A percentile compares a stretch with the other conserved stretches of the same genome.
phyloP scores from a whole-genome alignment of 37 sponge, comb jelly and placozoan genomes.

The Theonella swinhoei region DNA sequence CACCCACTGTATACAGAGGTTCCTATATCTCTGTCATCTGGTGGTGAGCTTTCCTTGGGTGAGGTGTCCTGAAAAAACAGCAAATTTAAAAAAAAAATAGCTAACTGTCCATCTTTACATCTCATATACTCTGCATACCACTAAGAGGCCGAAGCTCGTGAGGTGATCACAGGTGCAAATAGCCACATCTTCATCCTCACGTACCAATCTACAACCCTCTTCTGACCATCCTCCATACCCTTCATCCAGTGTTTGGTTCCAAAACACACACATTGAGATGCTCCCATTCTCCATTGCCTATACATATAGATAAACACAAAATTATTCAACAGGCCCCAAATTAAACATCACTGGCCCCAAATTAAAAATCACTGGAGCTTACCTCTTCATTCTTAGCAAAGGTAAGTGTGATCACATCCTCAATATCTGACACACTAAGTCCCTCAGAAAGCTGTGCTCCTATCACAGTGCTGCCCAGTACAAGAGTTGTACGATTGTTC shows the following conservation, averaged over 20 bases:
- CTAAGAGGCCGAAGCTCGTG: slow-evolving; percentile 32
- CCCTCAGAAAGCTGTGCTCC: slow-evolving; percentile 32
- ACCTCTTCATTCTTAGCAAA: background rate
- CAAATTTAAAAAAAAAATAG: background rate
- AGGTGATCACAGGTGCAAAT: slow-evolving; percentile 48
- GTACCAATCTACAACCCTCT: slow-evolving; percentile 9
- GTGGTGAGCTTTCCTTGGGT: background rate
- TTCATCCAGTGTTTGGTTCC: too few species aligned
- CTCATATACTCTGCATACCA: too few species aligned
- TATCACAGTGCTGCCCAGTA: slow-evolving; percentile 11
- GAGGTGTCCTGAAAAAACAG: background rate
- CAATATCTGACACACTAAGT: slow-evolving; percentile 1
- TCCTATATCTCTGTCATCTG: background rate
- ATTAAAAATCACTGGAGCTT: slow-evolving; percentile 7
- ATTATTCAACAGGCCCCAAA: too few species aligned
- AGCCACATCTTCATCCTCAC: background rate
- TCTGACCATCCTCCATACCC: background rate
- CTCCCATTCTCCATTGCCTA: too few species aligned
- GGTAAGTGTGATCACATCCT: slow-evolving; percentile 11
- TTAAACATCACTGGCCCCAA: background rate
- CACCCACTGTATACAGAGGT: slow-evolving; percentile 4
- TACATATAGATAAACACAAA: too few species aligned
- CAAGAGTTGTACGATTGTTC: background rate
- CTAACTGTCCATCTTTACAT: too few species aligned
- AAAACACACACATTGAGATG: too few species aligned